Conservation (phyloP, 2,113 vertebrate genomes). For the Saimiri boliviensis region DNA sequence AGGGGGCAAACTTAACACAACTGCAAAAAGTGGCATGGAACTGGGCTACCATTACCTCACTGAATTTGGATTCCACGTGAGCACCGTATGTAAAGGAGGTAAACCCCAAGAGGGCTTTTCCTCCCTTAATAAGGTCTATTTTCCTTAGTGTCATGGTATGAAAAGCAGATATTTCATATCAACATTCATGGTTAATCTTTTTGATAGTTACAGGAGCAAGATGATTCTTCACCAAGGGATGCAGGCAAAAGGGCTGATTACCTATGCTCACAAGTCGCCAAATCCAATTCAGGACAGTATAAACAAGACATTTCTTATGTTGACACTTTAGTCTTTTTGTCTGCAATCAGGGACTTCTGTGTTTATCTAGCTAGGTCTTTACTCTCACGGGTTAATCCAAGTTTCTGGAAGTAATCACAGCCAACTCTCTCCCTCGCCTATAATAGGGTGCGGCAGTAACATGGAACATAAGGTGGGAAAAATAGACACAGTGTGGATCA, state of each 20-base stretch:
- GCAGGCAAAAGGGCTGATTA: neutral
- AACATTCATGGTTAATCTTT: neutral
- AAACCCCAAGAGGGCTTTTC: neutral
- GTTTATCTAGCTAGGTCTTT: neutral
- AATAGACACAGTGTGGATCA: neutral
- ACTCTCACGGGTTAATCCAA: neutral
- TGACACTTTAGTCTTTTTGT: neutral
- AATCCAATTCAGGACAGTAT: neutral
- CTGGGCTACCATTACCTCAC: neutral
- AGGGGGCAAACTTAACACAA: conserved; percentile 23
- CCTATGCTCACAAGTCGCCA: neutral
- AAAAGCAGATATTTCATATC: neutral
- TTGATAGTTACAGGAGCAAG: neutral
- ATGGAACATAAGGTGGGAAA: neutral
- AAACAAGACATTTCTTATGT: neutral
- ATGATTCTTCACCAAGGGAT: neutral
- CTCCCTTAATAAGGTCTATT: neutral
- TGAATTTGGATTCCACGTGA: conserved; percentile 18
- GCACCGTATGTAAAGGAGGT: neutral
- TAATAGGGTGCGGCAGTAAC: neutral
- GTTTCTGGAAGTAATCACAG: neutral
- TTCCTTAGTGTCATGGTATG: neutral
- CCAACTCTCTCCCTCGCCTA: neutral
- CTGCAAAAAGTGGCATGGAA: conserved; percentile 22
- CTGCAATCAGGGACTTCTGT: neutral